These are phyloP conservation scores for Emydocephalus ijimae DNA, from an alignment of 2,113 vertebrate genomes.

Conservation along the genomic window DNA sequence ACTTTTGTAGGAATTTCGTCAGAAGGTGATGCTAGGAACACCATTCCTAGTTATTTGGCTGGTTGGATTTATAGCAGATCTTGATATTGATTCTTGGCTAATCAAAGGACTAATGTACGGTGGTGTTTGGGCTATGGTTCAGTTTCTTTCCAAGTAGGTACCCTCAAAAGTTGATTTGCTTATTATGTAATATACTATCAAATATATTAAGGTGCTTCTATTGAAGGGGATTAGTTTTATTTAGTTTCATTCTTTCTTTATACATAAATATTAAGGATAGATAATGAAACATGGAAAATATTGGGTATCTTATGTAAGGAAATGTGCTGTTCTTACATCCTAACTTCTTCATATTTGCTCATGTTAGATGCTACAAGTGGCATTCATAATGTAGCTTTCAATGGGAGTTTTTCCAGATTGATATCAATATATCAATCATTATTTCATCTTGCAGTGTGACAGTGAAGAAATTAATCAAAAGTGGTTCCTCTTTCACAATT, in stretches of 20 bases:
- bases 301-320: background rate
- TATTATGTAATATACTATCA: background rate
- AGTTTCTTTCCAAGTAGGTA: conserved; percentile 97
- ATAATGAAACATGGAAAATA: background rate
- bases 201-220: background rate
- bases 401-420: background rate
- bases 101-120: conserved; percentile 96
- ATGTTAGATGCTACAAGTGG: background rate
- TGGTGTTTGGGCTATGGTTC: conserved; percentile 91
- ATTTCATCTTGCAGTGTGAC: background rate
- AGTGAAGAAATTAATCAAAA: background rate
- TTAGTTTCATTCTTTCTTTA: background rate
- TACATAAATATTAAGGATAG: background rate
- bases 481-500: background rate
- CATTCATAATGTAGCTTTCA: background rate
- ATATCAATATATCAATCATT: background rate
- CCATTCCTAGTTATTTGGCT: conserved; percentile 99
- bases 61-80: conserved; percentile 96
- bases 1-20: conserved; percentile 88
- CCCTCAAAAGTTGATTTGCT: background rate
- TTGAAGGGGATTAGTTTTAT: background rate
- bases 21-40: conserved; percentile 99
- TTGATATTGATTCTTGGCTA: conserved; percentile 97
- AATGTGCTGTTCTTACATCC: background rate
- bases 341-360: background rate